Evolutionary conservation across 2,797 vertebrate species (phyloP), one percentile per base, ranked within the genome.

Genomic region (Enteromius viviparus): DNA sequence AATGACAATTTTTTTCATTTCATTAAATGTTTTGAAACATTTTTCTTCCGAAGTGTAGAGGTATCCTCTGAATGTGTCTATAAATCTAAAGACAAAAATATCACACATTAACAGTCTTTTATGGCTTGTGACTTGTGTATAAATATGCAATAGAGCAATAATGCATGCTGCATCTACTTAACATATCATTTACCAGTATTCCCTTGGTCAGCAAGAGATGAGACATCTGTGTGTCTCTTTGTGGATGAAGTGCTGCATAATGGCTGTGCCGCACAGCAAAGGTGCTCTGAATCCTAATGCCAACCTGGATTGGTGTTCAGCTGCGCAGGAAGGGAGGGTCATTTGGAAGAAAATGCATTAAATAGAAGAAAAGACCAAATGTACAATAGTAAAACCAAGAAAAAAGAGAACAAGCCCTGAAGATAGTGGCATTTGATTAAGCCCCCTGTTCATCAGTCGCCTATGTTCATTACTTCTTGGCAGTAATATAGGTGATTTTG

Each of bases 251-350:
- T 74, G 71, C 82, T 80, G 80, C 77, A 85, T 86, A 83, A 76
- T 81, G 66, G 11, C 58, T 49, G 68, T 77, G 83, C 60, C 47
- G 80, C n/a, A 34, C 78, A 76, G 40, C 68, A 81, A 82, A 70
- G 49, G 9, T 78, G 76, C 77, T 70, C 62, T 64, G 83, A 88
- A 86, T 86, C 49, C 58, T 83, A 86, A 88, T 86, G 78, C 53
- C 29, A 78, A 70, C 71, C 74, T 76, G 71, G 72, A 71, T 51
- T 23, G 15, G 17, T 75, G 72, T 76, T 76, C 49, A 58, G 49
- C 60, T 11, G 53, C 66, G 21, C 51, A 12, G 60, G 51, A 82
- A 6, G 70, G 78, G 55, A 82, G 45, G 42, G 51, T 65, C 80
- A 85, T 83, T 66, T 71, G 70, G 45, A 62, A 62, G 45, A 70